A percentile compares a stretch with the other conserved stretches of the same genome.
phyloP scores from a whole-genome alignment of 2,888 invertebrate genomes.

The Physocephala rufipes region DNA sequence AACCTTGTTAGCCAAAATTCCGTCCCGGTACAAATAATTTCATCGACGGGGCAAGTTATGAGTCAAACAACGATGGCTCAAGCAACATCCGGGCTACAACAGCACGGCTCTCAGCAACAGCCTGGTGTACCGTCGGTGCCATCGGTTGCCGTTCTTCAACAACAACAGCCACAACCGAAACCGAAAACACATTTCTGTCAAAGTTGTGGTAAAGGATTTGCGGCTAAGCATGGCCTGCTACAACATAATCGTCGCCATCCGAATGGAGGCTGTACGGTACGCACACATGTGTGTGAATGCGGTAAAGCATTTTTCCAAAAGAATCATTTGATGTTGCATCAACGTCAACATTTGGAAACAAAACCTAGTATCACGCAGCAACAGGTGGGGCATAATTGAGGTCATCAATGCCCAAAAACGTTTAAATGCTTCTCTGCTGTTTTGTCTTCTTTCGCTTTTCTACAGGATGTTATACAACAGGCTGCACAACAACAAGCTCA shows the following conservation, averaged over 20 bases:
- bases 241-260: constrained; percentile 84
- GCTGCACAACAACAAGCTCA: constrained; percentile 49
- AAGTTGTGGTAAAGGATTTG: constrained; percentile 83
- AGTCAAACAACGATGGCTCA: constrained; percentile 65
- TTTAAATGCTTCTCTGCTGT: no score
- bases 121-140: constrained; percentile 34
- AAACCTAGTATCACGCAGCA: constrained; percentile 64
- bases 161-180: constrained; percentile 66
- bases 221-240: constrained; percentile 82
- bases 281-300: constrained; percentile 83
- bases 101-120: constrained; percentile 40
- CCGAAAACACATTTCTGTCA: constrained; percentile 82
- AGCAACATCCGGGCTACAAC: constrained; percentile 62
- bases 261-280: constrained; percentile 80
- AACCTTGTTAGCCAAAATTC: constrained; percentile 64
- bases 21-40: constrained; percentile 66
- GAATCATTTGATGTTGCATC: constrained; percentile 83
- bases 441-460: constrained; percentile 40
- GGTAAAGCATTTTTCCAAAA: constrained; percentile 88
- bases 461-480: constrained; percentile 53
- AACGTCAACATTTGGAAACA: constrained; percentile 75
- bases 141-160: constrained; percentile 47
- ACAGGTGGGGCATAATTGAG: no score
- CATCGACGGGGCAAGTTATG: constrained; percentile 66
- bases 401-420: background rate